phyloP scores from a whole-genome alignment of 2,797 vertebrate genomes.

The Sciurus carolinensis region DNA sequence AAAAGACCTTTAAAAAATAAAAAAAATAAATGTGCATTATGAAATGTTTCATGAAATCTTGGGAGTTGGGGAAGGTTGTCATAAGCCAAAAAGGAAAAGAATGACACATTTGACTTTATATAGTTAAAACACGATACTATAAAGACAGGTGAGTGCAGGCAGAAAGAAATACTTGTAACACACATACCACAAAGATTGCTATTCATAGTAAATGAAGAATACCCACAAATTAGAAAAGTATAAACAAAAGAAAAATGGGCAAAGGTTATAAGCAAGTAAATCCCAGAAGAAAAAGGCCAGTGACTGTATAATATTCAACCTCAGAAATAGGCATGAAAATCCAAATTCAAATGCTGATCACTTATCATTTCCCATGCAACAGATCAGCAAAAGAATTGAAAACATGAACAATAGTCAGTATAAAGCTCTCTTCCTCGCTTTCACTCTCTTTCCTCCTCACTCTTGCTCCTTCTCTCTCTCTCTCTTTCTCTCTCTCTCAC shows the following conservation, averaged over 20 bases:
- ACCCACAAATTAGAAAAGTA: neutral
- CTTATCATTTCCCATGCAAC: neutral
- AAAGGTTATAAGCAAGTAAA: neutral
- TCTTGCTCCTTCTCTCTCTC: no score
- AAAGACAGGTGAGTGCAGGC: neutral
- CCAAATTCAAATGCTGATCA: neutral
- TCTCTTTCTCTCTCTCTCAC: no score
- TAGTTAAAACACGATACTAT: neutral
- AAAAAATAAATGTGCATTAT: neutral
- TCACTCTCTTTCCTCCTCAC: no score
- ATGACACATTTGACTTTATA: neutral
- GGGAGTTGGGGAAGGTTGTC: neutral
- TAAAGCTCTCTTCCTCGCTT: no score
- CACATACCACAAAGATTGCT: neutral
- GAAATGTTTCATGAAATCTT: neutral
- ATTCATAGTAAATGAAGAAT: neutral
- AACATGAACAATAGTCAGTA: neutral
- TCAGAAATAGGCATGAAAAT: neutral
- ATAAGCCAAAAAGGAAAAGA: neutral
- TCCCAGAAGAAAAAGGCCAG: neutral
- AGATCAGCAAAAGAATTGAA: neutral
- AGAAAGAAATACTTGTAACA: neutral
- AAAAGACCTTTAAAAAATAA: no score
- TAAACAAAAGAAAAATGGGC: slow-evolving; percentile 10
- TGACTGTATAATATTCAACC: neutral